Base-by-base conservation (phyloP, 1,140 invertebrate species). In the Tetraneura akinire region DNA sequence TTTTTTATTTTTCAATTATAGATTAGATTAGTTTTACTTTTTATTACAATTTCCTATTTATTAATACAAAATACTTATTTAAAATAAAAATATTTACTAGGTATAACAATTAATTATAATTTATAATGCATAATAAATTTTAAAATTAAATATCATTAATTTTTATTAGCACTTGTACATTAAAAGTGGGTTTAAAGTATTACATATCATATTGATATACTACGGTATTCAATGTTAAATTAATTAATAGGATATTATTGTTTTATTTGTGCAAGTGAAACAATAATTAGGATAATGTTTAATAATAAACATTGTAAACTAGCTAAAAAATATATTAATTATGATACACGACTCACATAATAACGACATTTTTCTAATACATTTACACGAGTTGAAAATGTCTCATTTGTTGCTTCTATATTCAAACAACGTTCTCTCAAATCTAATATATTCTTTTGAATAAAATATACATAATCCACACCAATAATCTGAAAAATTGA, bases 351-450 rank as follows among this genome's bases (percentile, higher is more conserved):
- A 92, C 92, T 93, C 88, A 95, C 94, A 86, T 91, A 96, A 86
- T 98, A 98, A 86, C 90, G 89, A 86, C 96, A 98, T 84, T 93
- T 93, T 89, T 98, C 96, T 81, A 95, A 88, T 83, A 98, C 94
- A 62, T 90, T 90, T 37, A 98, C 92, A 83, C 95, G 90, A 49
- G 89, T 89, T 8, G 93, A 88, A 86, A 98, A 98, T 83, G 93
- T 96, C 86, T 98, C 96, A 86, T 98, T 98, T 80, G 90, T 92
- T 21, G 96, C 96, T 88, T 97, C 94, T 84, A 98, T 98, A 85
- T 92, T 91, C 60, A 98, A 88, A 55, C 91, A 91, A 82, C 94
- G 90, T 80, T 89, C 90, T 78, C 91, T 88, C 80, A 92, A 88
- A 86, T 98, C 93, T 82, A 98, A 87, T 81, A 91, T 89, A 86